Evolutionary conservation across 2,797 vertebrate genomes (phyloP).

Genomic region (Sarcophilus harrisii): DNA sequence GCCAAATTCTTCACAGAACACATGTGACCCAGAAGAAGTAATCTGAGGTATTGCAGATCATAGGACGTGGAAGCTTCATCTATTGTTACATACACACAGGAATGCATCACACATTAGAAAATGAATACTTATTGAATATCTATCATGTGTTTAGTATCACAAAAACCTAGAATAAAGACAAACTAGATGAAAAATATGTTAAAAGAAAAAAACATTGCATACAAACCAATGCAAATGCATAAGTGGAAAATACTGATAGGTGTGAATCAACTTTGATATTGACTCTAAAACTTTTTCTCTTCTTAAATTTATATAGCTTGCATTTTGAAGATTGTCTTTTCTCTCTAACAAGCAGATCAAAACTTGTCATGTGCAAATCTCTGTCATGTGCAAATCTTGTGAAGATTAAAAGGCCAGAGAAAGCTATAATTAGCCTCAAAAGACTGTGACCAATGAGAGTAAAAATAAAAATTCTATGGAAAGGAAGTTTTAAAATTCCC

Average conservation of each 20-base stretch:
- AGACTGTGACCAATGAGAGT: constrained; percentile 77
- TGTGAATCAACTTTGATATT: constrained; percentile 80
- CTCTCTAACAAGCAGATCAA: constrained; percentile 80
- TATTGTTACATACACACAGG: not conserved
- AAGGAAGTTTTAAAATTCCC: constrained; percentile 57
- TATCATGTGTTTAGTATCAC: not conserved
- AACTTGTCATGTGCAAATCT: too few species aligned
- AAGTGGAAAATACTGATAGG: constrained; percentile 72
- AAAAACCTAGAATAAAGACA: constrained; percentile 66
- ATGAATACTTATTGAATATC: not conserved
- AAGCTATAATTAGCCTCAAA: constrained; percentile 78
- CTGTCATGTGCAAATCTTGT: constrained; percentile 82
- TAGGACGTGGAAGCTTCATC: not conserved
- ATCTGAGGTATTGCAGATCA: not conserved
- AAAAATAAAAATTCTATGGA: constrained; percentile 61
- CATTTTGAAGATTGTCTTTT: constrained; percentile 79
- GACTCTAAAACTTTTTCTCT: constrained; percentile 77
- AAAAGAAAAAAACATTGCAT: constrained; percentile 75
- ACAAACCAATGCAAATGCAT: constrained; percentile 80
- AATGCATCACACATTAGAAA: not conserved
- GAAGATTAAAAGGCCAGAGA: constrained; percentile 76
- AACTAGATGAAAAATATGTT: constrained; percentile 72
- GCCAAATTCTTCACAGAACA: not conserved
- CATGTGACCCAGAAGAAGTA: not conserved
- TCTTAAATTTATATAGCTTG: constrained; percentile 79